A percentile compares a stretch with the other conserved stretches of the same genome.
phyloP scores from a whole-genome alignment of 2,113 vertebrate species.

The Hypanus sabinus region DNA sequence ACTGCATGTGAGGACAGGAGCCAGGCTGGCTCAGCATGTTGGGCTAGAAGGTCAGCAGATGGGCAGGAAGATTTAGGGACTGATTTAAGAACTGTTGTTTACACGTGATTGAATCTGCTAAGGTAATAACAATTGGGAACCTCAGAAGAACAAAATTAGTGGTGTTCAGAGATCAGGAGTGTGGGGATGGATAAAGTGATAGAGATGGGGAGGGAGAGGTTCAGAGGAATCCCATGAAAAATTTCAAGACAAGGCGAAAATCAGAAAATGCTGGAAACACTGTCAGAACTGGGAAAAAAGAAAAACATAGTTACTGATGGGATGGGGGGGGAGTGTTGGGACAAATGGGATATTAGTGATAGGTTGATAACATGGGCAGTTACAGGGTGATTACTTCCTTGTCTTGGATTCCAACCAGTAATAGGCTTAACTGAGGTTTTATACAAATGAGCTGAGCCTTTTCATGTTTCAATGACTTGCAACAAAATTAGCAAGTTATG shows the following conservation, averaged over 20 bases:
- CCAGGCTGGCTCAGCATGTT: not conserved
- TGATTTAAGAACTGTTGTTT: not conserved
- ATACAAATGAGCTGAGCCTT: too few relatives aligned
- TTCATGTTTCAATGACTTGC: too few relatives aligned
- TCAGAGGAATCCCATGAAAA: not conserved
- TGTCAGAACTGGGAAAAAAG: too few relatives aligned
- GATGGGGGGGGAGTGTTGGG: too few relatives aligned
- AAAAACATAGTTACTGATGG: too few relatives aligned
- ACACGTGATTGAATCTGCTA: not conserved
- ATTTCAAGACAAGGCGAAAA: not conserved
- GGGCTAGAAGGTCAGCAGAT: not conserved
- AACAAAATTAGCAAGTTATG: too few relatives aligned
- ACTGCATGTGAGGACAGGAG: not conserved
- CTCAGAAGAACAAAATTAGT: not conserved
- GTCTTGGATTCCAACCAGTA: too few relatives aligned
- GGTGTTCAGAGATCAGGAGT: not conserved
- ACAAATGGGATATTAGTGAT: too few relatives aligned
- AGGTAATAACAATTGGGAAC: not conserved
- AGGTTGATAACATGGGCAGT: too few relatives aligned
- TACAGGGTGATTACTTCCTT: too few relatives aligned
- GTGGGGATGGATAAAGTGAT: not conserved
- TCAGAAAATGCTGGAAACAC: too few relatives aligned
- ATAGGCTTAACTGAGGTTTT: too few relatives aligned
- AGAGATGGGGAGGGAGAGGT: not conserved
- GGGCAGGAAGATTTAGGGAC: not conserved